Evolutionary conservation across 1,140 invertebrate species (phyloP).

Genomic region (Lasioglossum albipes): DNA sequence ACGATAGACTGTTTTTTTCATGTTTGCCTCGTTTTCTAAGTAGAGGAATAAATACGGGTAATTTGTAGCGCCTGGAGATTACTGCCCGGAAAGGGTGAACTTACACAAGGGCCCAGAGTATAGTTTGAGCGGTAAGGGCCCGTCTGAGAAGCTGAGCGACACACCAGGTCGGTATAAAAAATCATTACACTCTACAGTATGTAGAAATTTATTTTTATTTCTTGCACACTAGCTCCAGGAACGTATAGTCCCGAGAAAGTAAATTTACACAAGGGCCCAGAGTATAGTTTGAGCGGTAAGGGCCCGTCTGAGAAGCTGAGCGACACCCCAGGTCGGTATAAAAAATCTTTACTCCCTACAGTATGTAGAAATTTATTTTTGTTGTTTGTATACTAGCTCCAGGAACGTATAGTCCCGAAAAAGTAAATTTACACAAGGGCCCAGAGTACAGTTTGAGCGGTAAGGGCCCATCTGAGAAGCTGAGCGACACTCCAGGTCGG

Average conservation of each 20-base stretch:
- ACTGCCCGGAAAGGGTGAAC: conserved; percentile 65
- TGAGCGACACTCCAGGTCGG: conserved; percentile 26
- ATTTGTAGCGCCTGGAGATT: conserved; percentile 62
- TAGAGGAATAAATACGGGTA: conserved; percentile 16
- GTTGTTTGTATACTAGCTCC: conserved; percentile 41
- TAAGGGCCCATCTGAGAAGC: conserved; percentile 65
- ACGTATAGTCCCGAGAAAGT: conserved; percentile 66
- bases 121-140: conserved; percentile 82
- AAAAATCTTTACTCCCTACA: not conserved
- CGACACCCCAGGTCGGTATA: conserved; percentile 20
- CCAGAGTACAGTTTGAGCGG: conserved; percentile 82
- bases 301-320: conserved; percentile 44
- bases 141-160: conserved; percentile 32
- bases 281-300: conserved; percentile 83
- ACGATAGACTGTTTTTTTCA: too few relatives aligned
- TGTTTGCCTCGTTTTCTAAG: conserved; percentile 4
- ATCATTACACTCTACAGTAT: too few relatives aligned
- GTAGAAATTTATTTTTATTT: too few relatives aligned
- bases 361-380: too few relatives aligned
- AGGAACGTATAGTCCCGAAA: conserved; percentile 65
- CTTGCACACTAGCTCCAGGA: conserved; percentile 52
- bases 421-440: conserved; percentile 63
- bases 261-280: conserved; percentile 62
- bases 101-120: conserved; percentile 72
- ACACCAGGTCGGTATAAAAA: conserved; percentile 17